Evolutionary conservation across 2,113 vertebrate species (phyloP).

Genomic region (Anas platyrhynchos): DNA sequence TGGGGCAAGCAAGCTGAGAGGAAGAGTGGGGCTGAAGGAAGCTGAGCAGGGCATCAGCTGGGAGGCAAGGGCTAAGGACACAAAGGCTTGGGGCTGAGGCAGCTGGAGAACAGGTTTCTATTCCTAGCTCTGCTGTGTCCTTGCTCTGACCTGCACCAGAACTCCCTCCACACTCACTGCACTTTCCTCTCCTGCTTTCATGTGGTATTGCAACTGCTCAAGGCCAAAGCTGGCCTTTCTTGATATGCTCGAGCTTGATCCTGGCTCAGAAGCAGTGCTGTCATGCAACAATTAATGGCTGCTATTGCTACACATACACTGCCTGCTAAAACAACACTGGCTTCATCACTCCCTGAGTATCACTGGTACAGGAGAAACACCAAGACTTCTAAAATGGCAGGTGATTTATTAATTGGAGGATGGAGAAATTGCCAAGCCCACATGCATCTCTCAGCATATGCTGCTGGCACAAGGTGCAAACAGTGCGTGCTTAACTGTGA

Average conservation of each 20-base stretch:
- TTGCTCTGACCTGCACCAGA: background rate
- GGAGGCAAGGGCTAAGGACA: background rate
- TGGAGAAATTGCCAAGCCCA: background rate
- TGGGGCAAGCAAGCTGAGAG: background rate
- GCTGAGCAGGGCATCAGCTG: background rate
- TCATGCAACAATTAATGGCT: background rate
- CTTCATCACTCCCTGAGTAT: background rate
- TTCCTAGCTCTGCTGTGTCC: background rate
- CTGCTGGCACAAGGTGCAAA: background rate
- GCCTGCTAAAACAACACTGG: too few relatives aligned
- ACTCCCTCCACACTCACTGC: rapidly evolving
- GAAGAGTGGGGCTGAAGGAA: background rate
- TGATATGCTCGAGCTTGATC: background rate
- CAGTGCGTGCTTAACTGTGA: background rate
- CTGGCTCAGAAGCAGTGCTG: background rate
- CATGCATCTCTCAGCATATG: background rate
- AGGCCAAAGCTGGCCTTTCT: background rate
- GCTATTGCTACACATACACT: background rate
- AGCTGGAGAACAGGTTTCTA: background rate
- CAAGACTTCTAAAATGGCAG: background rate
- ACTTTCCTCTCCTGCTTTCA: background rate
- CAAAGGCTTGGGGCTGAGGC: background rate
- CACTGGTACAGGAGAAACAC: background rate
- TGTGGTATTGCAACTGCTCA: background rate
- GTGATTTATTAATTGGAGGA: background rate